Evolutionary conservation across 1,140 invertebrate genomes (phyloP), one percentile per base, ranked within the genome.

Genomic region (Cydia amplana): DNA sequence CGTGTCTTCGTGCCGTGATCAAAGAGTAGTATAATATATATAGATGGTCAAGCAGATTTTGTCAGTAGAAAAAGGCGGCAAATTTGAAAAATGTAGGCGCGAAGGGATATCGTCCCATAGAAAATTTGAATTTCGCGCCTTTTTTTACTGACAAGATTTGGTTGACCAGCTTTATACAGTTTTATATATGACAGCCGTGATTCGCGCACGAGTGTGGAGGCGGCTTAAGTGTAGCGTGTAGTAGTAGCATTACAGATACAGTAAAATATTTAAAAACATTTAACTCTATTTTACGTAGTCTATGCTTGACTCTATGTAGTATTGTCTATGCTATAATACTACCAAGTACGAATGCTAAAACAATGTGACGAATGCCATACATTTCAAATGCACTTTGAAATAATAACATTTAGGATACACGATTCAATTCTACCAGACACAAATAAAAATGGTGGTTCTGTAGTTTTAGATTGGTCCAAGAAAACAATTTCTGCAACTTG

Each of bases 381-480:
- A 28, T 72, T 73, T 75, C 12, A 75, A 76, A 73, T 67, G 72
- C 75, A 74, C 79, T 83, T 80, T 72, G 72, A 81, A 80, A 73
- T 74, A 73, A 28, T 36, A 25, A 79, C 83, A 81, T 79, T 83
- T 79, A 88, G 83, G 83, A 90, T 88, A 89, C 88, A 88, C 87
- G 87, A 90, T 87, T 92, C 87, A 88, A 90, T 81, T 91, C 86
- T 75, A 72, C 49, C 43, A 82, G 82, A 91, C 85, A 91, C 87
- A 91, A 92, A 92, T 91, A 91, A 92, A 92, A 92, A 92, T 92
- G 91, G 91, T 89, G 91, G 91, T 92, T 90, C 85, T 80, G 85
- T 87, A 81, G 77, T 79, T 79, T 79, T 79, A 80, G 74, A 83
- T 82, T 89, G 85, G 83, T 85, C 78, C 84, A 85, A 85, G 86